phyloP scores from a whole-genome alignment of 2,797 vertebrate species.

The Crenuchus spilurus region DNA sequence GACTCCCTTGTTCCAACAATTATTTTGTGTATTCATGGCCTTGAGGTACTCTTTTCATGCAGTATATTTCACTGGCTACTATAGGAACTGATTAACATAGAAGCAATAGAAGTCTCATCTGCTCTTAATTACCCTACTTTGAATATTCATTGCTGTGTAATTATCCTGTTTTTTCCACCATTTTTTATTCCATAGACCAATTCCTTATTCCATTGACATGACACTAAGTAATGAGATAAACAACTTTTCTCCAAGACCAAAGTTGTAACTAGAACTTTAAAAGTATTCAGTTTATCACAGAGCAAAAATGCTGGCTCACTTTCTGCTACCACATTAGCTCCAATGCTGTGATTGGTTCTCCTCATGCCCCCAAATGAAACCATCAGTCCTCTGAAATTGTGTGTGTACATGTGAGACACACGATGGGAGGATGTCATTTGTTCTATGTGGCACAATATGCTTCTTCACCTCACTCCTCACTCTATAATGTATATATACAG shows the following conservation, averaged over 20 bases:
- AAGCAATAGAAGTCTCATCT: constrained; percentile 9
- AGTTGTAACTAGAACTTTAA: background rate
- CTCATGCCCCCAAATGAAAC: too few species aligned
- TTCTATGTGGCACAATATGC: too few species aligned
- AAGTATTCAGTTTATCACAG: background rate
- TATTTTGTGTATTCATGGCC: constrained; percentile 45
- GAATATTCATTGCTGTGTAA: constrained; percentile 39
- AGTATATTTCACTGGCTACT: constrained; percentile 5
- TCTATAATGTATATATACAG: too few species aligned
- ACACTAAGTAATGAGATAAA: background rate
- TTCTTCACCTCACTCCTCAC: too few species aligned
- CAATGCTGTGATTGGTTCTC: too few species aligned
- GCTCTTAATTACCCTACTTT: constrained; percentile 25
- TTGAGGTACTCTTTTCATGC: constrained; percentile 33
- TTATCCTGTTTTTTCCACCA: background rate
- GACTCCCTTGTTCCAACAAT: constrained; percentile 32
- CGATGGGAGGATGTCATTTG: too few species aligned
- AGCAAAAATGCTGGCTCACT: background rate
- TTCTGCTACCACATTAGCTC: background rate
- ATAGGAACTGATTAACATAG: constrained; percentile 18
- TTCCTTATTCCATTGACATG: background rate
- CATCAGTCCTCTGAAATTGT: too few species aligned
- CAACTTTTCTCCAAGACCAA: background rate
- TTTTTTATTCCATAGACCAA: background rate
- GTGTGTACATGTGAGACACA: too few species aligned